phyloP scores from a whole-genome alignment of 1,140 invertebrate species.

The Pogonus chalceus region DNA sequence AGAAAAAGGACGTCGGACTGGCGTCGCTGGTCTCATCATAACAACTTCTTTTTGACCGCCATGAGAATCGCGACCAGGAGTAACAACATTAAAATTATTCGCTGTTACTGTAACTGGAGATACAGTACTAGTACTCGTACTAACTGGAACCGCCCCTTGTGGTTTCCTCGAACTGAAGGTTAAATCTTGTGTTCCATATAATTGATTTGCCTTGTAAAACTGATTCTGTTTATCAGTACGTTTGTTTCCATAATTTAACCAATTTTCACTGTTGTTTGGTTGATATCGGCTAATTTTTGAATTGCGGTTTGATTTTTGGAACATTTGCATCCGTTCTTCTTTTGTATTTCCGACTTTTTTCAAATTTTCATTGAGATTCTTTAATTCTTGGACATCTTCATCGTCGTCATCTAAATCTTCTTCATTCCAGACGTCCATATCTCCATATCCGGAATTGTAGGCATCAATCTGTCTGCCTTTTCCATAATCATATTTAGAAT shows the following conservation, averaged over 20 bases:
- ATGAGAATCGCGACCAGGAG: constrained; percentile 20
- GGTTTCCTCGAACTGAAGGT: constrained; percentile 21
- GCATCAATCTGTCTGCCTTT: constrained; percentile 23
- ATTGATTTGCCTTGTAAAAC: constrained; percentile 5
- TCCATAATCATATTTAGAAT: constrained; percentile 31
- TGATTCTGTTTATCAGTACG: constrained; percentile 23
- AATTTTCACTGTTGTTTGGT: constrained; percentile 26
- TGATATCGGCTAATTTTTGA: constrained; percentile 8
- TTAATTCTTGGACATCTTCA: constrained; percentile 48
- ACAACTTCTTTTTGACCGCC: constrained; percentile 50
- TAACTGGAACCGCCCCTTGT: constrained; percentile 11
- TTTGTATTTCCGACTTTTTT: constrained; percentile 35
- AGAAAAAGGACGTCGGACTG: constrained; percentile 38
- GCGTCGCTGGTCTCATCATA: constrained; percentile 43
- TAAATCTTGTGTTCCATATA: background rate
- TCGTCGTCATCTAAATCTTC: constrained; percentile 38
- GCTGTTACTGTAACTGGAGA: constrained; percentile 13
- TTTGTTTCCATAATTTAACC: constrained; percentile 43
- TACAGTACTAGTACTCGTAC: background rate
- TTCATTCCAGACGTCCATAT: constrained; percentile 34
- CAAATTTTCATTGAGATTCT: constrained; percentile 42
- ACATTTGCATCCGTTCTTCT: constrained; percentile 22
- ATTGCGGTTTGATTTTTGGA: constrained; percentile 14
- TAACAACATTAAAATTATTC: constrained; percentile 14
- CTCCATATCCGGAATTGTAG: constrained; percentile 14